Conservation (phyloP, 2,888 invertebrate genomes). For the Gryllus longicercus region DNA sequence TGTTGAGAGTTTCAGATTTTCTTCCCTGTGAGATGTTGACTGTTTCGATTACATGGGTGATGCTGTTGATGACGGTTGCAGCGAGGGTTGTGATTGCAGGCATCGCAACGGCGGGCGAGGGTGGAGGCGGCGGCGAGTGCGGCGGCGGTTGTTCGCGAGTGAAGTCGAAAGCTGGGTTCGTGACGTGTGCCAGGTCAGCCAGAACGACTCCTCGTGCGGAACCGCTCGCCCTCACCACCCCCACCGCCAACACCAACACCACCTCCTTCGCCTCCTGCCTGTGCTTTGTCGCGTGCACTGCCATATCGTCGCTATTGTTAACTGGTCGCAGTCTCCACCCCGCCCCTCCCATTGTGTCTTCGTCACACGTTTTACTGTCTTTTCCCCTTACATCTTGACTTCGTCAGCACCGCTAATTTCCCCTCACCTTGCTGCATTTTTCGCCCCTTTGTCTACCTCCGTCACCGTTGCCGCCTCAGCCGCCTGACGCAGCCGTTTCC, state of each 20-base stretch:
- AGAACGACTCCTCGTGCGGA: slow-evolving; percentile 17
- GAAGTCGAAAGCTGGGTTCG: too few species aligned
- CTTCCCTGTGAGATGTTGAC: too few species aligned
- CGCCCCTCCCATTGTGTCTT: neutral
- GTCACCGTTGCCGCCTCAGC: neutral
- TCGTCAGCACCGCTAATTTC: neutral
- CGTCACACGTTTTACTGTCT: neutral
- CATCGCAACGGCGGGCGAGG: too few species aligned
- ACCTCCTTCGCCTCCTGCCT: neutral
- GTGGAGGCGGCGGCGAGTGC: too few species aligned
- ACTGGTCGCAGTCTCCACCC: neutral
- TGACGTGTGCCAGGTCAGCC: neutral
- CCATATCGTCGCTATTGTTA: neutral
- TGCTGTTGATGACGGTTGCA: too few species aligned
- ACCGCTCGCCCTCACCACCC: neutral
- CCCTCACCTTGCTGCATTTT: neutral
- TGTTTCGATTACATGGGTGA: too few species aligned
- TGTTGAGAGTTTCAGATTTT: too few species aligned
- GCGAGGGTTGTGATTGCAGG: too few species aligned
- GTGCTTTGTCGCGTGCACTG: neutral
- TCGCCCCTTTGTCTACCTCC: too few species aligned
- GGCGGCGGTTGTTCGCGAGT: too few species aligned
- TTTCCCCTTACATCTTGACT: neutral
- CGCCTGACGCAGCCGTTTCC: neutral
- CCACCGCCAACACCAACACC: neutral